Base-by-base conservation (phyloP, 2,888 invertebrate species). In the Microplitis manilae region DNA sequence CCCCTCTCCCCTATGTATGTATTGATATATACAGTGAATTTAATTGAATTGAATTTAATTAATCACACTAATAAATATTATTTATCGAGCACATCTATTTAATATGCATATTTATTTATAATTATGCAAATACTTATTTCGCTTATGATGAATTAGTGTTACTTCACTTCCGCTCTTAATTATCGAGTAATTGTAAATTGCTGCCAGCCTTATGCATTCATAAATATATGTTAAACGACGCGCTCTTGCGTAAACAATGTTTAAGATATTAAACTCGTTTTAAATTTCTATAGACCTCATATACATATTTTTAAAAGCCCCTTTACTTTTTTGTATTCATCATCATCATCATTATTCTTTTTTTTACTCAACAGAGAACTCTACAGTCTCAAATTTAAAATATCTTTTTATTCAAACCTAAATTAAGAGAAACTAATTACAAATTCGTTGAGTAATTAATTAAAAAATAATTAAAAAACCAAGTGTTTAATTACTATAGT, bases 211-310 rank as follows among this genome's bases (percentile, higher is more conserved):
- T 38, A 50, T 50, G 50, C 8, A 50, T 50, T 50, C 13, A 50
- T 50, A 50, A 50, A 50, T 50, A 50, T 50, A 50, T 72, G 72
- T 72, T 17, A 64, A 41, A 41, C 64, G 72, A 72, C 64, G 64
- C 40, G 64, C 62, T 72, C 72, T 64, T 72, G 41, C 72, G 64
- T 72, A 72, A 72, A 72, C 50, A 64, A 17, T 39, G 73, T 59
- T 73, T 67, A 65, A 17, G 30, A 67, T 65, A 67, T 73, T 73
- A 59, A 38, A 73, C 30, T 73, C 39, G 39, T 67, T 65, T 67
- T 39, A 30, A 59, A 59, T 67, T 50, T 50, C 13, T 73, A 41
- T 50, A 50, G 13, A 70, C 9, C 30, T 60, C 30, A 8, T 38
- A 60, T 60, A 71, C 61, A 20, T 70, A 61, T 30, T 38, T 59